Conservation (phyloP, 2,797 vertebrate species). For the Pangasius larnaudii region DNA sequence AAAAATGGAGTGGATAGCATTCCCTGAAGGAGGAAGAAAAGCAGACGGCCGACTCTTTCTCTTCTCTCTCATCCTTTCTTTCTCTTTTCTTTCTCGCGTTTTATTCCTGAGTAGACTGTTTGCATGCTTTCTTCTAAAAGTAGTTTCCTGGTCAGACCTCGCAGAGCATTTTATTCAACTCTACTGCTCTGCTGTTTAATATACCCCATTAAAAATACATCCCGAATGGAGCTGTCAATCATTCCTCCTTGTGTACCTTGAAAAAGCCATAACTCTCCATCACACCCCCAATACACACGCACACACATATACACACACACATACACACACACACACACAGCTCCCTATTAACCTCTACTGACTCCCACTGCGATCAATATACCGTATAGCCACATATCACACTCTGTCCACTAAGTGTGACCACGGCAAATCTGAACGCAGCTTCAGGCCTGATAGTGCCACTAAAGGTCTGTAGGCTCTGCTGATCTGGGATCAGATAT, state of each 20-base stretch:
- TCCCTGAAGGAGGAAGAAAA: slow-evolving; percentile 48
- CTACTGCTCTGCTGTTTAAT: slow-evolving; percentile 12
- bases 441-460: slow-evolving; percentile 38
- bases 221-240: slow-evolving; percentile 51
- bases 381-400: slow-evolving; percentile 47
- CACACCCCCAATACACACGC: slow-evolving; percentile 22
- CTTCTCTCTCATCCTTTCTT: slow-evolving; percentile 25
- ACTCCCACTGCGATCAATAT: slow-evolving; percentile 51
- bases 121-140: background rate
- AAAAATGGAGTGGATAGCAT: slow-evolving; percentile 52
- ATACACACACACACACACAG: slow-evolving; percentile 7
- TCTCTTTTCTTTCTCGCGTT: slow-evolving; percentile 31
- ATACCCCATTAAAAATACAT: slow-evolving; percentile 39
- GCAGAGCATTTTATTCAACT: background rate
- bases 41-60: slow-evolving; percentile 8
- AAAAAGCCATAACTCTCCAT: slow-evolving; percentile 25
- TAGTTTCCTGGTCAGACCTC: background rate
- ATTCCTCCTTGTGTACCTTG: slow-evolving; percentile 21
- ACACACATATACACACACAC: slow-evolving; percentile 18
- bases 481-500: slow-evolving; percentile 47
- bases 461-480: slow-evolving; percentile 26
- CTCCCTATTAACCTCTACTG: slow-evolving; percentile 53
- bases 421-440: slow-evolving; percentile 32
- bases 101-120: slow-evolving; percentile 42
- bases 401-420: slow-evolving; percentile 15